Percentiles rank a stretch among this genome's conserved stretches.
Conservation (phyloP, 2,888 invertebrate species). For the Diadegma fenestrale region DNA sequence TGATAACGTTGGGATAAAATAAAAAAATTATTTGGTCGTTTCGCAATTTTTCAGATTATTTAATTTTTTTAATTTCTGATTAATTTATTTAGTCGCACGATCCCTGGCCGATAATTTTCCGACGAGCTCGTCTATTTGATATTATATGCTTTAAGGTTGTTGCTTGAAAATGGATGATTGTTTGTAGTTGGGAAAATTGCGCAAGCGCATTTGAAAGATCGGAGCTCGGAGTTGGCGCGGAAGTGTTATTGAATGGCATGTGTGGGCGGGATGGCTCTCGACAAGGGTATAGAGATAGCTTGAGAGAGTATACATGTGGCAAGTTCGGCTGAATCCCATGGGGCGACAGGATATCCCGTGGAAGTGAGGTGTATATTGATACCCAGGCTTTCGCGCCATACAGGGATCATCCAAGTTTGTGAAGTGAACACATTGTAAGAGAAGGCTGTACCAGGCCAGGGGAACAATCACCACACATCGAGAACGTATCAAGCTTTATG, state of each 20-base stretch:
- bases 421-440: constrained; percentile 51
- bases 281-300: constrained; percentile 38
- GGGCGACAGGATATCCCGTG: constrained; percentile 77
- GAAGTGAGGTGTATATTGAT: constrained; percentile 68
- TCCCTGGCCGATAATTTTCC: too few relatives aligned
- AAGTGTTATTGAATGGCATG: constrained; percentile 55
- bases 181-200: constrained; percentile 2
- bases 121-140: neutral
- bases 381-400: constrained; percentile 54
- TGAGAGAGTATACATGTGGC: constrained; percentile 46
- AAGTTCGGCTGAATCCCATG: constrained; percentile 66
- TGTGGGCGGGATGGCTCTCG: neutral
- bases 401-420: constrained; percentile 67
- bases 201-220: constrained; percentile 30
- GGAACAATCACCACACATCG: constrained; percentile 57
- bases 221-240: constrained; percentile 37
- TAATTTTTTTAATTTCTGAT: neutral
- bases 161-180: neutral
- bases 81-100: neutral
- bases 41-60: neutral
- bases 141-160: neutral
- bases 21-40: neutral
- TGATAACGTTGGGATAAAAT: neutral
- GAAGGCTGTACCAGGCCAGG: constrained; percentile 36
- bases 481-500: constrained; percentile 51